A percentile compares a stretch with the other conserved stretches of the same genome.
These are phyloP conservation scores for Plecotus auritus DNA, from an alignment of 2,113 vertebrate species.

Conservation along the genomic window DNA sequence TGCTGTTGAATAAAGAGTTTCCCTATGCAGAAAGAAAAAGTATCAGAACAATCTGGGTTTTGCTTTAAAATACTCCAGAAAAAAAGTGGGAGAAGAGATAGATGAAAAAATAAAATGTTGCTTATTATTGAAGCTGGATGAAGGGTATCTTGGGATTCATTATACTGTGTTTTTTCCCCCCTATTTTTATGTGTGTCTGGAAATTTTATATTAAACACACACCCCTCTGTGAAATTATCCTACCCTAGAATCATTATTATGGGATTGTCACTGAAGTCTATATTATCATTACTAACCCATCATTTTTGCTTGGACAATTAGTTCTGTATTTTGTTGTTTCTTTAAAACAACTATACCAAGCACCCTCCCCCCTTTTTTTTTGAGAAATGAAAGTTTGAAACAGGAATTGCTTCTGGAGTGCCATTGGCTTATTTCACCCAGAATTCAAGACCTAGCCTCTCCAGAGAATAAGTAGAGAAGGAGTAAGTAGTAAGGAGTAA, in stretches of 20 bases:
- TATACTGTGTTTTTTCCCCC: background rate
- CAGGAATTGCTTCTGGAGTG: background rate
- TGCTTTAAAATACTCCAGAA: constrained; percentile 5
- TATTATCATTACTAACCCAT: background rate
- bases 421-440: background rate
- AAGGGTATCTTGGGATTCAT: background rate
- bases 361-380: background rate
- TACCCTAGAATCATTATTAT: background rate
- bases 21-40: background rate
- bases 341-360: constrained; percentile 32
- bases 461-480: background rate
- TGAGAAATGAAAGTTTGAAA: background rate
- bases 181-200: background rate
- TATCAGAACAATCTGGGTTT: background rate
- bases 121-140: background rate
- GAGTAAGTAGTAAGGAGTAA: background rate
- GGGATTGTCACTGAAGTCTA: background rate
- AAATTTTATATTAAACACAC: background rate
- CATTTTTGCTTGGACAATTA: background rate
- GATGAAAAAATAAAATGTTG: background rate
- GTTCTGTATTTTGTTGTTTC: constrained; percentile 34
- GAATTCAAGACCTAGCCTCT: constrained; percentile 16
- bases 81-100: background rate
- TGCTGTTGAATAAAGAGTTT: constrained; percentile 45
- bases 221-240: background rate